Evolutionary conservation across 2,113 vertebrate species (phyloP).

Genomic region (Piprites chloris): DNA sequence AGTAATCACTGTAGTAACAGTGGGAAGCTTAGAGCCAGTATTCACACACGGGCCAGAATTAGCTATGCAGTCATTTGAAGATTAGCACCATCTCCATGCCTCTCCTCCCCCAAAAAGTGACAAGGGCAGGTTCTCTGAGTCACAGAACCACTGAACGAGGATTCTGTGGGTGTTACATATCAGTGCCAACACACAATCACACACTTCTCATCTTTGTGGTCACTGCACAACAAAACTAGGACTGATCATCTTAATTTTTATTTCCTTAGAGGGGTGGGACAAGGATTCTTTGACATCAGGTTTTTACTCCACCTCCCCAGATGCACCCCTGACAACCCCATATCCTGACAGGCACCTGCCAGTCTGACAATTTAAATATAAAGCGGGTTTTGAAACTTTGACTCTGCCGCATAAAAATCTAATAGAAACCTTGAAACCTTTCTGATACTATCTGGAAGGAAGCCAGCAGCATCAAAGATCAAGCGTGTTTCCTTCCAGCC

Average conservation of each 20-base stretch:
- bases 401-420: neutral
- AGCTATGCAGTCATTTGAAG: neutral
- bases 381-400: neutral
- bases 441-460: neutral
- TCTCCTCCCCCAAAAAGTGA: neutral
- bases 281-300: neutral
- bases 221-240: neutral
- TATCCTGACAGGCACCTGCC: neutral
- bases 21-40: neutral
- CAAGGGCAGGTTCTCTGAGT: neutral
- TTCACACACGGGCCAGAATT: neutral
- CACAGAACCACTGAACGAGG: neutral
- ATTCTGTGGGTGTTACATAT: neutral
- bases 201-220: neutral
- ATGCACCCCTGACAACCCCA: accelerated
- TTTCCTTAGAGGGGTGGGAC: accelerated
- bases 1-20: accelerated
- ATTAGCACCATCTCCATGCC: neutral
- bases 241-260: accelerated
- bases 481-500: neutral
- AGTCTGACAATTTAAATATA: neutral
- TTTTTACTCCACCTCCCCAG: neutral
- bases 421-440: neutral
- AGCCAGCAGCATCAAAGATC: neutral
- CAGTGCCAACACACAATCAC: neutral